phyloP scores from a whole-genome alignment of 2,888 invertebrate species.

The Eucriotettix oculatus region DNA sequence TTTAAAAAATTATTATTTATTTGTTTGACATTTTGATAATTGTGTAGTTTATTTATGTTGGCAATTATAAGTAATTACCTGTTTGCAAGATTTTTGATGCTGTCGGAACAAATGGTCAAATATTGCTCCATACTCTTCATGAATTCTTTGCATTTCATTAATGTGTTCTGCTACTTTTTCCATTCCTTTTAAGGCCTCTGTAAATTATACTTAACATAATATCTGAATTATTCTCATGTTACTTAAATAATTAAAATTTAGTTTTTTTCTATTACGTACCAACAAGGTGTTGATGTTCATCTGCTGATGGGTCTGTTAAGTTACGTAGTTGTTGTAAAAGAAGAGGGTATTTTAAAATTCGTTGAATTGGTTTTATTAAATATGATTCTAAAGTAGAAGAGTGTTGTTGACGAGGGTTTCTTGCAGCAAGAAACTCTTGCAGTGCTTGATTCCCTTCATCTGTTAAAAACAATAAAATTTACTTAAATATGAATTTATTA shows the following conservation, averaged over 20 bases:
- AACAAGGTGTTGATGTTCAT: conserved; percentile 86
- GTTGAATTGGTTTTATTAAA: conserved; percentile 95
- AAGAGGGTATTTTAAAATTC: conserved; percentile 93
- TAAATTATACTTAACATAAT: conserved; percentile 16
- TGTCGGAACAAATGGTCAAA: conserved; percentile 94
- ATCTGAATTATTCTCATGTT: no score
- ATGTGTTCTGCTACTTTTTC: conserved; percentile 98
- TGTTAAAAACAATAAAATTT: conserved; percentile 28
- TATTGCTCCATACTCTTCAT: conserved; percentile 97
- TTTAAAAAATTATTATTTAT: no score
- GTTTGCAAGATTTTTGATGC: conserved; percentile 88
- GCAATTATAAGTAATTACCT: conserved; percentile 25
- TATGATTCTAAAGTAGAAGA: conserved; percentile 93
- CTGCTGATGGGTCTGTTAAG: conserved; percentile 80
- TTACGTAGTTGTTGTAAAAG: conserved; percentile 87
- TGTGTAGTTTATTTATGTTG: no score
- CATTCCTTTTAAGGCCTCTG: conserved; percentile 94
- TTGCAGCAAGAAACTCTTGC: conserved; percentile 84
- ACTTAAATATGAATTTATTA: no score
- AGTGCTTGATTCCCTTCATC: conserved; percentile 93
- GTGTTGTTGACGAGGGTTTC: conserved; percentile 94
- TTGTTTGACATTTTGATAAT: no score
- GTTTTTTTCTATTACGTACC: conserved; percentile 39
- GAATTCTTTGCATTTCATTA: conserved; percentile 98
- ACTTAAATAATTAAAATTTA: neutral